Base-by-base conservation (phyloP, 1,140 invertebrate species). In the Streblospio benedicti region DNA sequence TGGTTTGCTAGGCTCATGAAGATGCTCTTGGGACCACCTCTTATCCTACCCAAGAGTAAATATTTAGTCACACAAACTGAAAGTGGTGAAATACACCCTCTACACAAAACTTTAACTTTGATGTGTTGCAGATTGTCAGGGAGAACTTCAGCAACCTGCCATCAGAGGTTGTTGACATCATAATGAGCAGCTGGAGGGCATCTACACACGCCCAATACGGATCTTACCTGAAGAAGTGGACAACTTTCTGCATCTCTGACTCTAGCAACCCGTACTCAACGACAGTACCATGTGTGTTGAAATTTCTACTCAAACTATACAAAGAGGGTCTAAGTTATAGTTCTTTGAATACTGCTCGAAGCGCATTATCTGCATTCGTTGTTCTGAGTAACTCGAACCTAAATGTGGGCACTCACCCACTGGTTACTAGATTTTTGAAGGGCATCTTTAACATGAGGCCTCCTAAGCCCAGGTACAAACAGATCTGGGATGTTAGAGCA, bases 361-460 rank as follows among this genome's bases (percentile, higher is more conserved):
- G 28, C 27, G 38, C 56, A 16, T 16, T 50, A 16, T 57, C 56
- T 6, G 4, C 56, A 18, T 3, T 57, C 16, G 44, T 50, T 23
- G 28, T n/a, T 2, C 16, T 57, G 43, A 16, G 30, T 25, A 43
- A 33, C 9, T 12, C 9, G 9, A 4, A 4, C 3, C 41, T 16
- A 27, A 25, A 16, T 4, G 35, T 27, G 5, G 12, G 33, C 27
- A 9, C 31, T 30, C 20, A 25, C 41, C 44, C 33, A 51, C 16
- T 57, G 9, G 38, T 38, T 9, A 9, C 35, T 9, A 38, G 9
- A 38, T 38, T 38, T 38, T n/a, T 38, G 9, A 38, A 38, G 23
- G 41, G 43, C 9, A 27, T 57, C 16, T 57, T 57, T 47, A 45
- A 57, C 30, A 12, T 23, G 16, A 18, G 41, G 30, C 56, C 56